Evolutionary conservation across 2,888 invertebrate genomes (phyloP), one percentile per base, ranked within the genome.

Genomic region (Agrotis exclamationis): DNA sequence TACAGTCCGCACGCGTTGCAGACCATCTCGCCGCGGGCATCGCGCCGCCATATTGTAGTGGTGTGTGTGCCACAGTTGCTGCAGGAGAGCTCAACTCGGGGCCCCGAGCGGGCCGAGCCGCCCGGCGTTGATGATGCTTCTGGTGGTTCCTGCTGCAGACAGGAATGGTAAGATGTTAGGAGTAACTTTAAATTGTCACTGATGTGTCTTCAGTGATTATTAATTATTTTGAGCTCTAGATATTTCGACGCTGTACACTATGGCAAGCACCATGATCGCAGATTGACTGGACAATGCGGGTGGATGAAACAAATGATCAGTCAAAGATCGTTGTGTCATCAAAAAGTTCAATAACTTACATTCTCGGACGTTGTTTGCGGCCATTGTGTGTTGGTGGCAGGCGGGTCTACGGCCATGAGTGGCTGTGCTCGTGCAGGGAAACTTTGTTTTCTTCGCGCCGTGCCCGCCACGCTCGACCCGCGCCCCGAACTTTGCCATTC

Each of bases 1-100:
- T 99, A 99, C 50, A 99, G 97, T 0, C 99, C 99, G 93, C 99
- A 99, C 53, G 99, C 99, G 96, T 99, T 99, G 96, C 99, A 99
- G 74, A 99, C 99, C 97, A 99, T 99, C 96, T 99, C 99, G 3
- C 99, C 99, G 89, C 98, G 98, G 89, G 98, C 97, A 96, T 99
- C 99, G 86, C 99, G 97, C 88, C 99, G 97, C 99, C 99, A 99
- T 80, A 99, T 98, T 0, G 99, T 99, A 72, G 99, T 99, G 51
- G 98, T 99, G 92, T 98, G 98, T n/a, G 99, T 99, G 82, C 98
- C 98, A 94, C 99, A 99, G 96, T 99, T 99, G 85, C 98, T 98
- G 95, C 99, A 99, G 18, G 98, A 97, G 88, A 99, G 97, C 89
- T 99, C 99, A 33, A 98, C 97, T 63, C 98, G 96, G 82, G 96